A percentile compares a stretch with the other conserved stretches of the same genome.
phyloP scores from a whole-genome alignment of 2,113 vertebrate species.

The Eulemur macaco region DNA sequence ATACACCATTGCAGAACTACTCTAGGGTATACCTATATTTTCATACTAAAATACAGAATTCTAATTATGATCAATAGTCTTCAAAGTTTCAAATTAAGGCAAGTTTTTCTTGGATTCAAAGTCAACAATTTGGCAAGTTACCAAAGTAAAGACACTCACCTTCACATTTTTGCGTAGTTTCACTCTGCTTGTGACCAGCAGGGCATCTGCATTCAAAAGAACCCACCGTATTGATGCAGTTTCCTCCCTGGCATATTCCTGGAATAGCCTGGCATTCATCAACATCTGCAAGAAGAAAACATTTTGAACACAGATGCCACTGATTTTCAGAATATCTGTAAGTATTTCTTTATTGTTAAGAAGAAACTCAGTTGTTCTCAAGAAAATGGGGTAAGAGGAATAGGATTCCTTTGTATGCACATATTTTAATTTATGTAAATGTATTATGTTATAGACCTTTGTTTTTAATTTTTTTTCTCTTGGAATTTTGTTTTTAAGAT shows the following conservation, averaged over 20 bases:
- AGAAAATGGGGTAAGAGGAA: not conserved
- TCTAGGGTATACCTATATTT: not conserved
- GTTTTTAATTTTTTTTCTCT: not conserved
- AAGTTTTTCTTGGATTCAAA: not conserved
- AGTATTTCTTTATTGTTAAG: not conserved
- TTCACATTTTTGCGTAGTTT: constrained; percentile 97
- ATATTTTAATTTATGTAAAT: not conserved
- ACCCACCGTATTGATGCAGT: constrained; percentile 97
- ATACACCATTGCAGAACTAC: not conserved
- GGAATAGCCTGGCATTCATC: constrained; percentile 98
- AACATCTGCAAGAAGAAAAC: constrained; percentile 88
- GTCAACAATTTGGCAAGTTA: not conserved
- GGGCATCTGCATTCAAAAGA: constrained; percentile 98
- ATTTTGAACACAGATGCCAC: not conserved
- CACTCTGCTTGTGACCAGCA: constrained; percentile 95
- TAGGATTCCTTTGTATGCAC: not conserved
- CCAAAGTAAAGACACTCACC: constrained; percentile 83
- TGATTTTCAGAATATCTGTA: not conserved
- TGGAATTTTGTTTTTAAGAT: not conserved
- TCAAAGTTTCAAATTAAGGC: not conserved
- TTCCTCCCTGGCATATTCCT: constrained; percentile 95
- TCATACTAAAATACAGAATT: not conserved
- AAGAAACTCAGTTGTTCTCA: not conserved
- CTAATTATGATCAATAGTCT: not conserved
- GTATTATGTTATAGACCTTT: not conserved